Conservation (phyloP, 2,797 vertebrate species). For the Macropodus opercularis region DNA sequence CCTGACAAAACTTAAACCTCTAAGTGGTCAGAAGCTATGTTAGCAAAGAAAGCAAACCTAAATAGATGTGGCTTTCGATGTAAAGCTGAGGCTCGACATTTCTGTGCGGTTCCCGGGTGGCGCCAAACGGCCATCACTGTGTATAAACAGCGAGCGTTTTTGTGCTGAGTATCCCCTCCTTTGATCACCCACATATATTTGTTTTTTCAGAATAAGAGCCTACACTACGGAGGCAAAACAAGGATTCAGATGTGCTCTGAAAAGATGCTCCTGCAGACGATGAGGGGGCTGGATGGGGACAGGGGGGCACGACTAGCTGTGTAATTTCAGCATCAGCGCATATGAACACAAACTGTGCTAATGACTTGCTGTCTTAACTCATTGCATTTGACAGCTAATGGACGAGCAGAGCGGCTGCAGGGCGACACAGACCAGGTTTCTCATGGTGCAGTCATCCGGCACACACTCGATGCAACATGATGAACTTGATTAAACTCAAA, state of each 20-base stretch:
- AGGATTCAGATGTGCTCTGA: neutral
- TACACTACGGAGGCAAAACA: slow-evolving; percentile 1
- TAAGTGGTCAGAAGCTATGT: slow-evolving; percentile 70
- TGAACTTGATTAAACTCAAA: slow-evolving; percentile 24
- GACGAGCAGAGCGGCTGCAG: neutral
- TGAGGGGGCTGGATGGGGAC: neutral
- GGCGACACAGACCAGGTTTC: neutral
- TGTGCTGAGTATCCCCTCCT: slow-evolving; percentile 63
- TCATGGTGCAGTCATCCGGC: neutral
- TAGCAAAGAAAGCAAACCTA: slow-evolving; percentile 78
- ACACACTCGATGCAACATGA: neutral
- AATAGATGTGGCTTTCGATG: slow-evolving; percentile 78
- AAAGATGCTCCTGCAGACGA: slow-evolving; percentile 1
- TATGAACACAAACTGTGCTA: neutral
- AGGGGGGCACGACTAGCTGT: neutral
- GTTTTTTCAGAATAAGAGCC: slow-evolving; percentile 30
- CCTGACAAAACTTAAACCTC: slow-evolving; percentile 70
- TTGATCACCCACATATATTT: slow-evolving; percentile 47
- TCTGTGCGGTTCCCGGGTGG: slow-evolving; percentile 69
- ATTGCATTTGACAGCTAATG: neutral
- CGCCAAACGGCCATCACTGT: slow-evolving; percentile 73
- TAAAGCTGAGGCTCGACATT: slow-evolving; percentile 77
- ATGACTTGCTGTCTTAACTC: neutral
- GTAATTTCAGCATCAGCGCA: neutral
- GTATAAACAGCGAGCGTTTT: slow-evolving; percentile 68